Percentiles rank a stretch among this genome's conserved stretches.
These are phyloP conservation scores for Lasioglossum vierecki DNA, from an alignment of 2,888 invertebrate genomes.

Conservation along the genomic window DNA sequence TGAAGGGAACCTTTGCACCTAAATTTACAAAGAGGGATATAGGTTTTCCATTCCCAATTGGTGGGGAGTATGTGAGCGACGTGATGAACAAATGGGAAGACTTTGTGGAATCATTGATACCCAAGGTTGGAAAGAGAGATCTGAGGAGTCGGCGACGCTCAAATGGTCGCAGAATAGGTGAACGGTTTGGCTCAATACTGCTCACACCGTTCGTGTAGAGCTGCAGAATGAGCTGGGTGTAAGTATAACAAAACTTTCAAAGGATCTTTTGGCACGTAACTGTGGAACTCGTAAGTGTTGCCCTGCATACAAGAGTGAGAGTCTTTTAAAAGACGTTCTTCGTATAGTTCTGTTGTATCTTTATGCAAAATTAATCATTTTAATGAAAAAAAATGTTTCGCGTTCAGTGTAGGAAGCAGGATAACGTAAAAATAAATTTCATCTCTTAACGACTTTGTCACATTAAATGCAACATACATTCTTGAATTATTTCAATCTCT, in stretches of 20 bases:
- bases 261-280: too few species aligned
- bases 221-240: neutral
- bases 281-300: too few species aligned
- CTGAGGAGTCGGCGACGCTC: too few species aligned
- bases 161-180: neutral
- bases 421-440: too few species aligned
- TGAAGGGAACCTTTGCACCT: neutral
- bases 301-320: neutral
- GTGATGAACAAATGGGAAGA: neutral
- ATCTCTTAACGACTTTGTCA: too few species aligned
- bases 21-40: neutral
- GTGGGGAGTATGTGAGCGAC: neutral
- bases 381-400: too few species aligned
- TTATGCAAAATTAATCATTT: too few species aligned
- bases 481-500: too few species aligned
- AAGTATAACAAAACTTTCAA: neutral
- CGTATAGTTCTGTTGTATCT: neutral
- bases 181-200: neutral
- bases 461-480: too few species aligned
- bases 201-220: neutral
- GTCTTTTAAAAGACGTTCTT: neutral
- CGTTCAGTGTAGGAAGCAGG: too few species aligned
- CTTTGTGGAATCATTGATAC: neutral
- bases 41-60: neutral
- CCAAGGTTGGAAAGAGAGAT: neutral